Conservation (phyloP, 2,797 vertebrate species). For the Takifugu ocellatus region DNA sequence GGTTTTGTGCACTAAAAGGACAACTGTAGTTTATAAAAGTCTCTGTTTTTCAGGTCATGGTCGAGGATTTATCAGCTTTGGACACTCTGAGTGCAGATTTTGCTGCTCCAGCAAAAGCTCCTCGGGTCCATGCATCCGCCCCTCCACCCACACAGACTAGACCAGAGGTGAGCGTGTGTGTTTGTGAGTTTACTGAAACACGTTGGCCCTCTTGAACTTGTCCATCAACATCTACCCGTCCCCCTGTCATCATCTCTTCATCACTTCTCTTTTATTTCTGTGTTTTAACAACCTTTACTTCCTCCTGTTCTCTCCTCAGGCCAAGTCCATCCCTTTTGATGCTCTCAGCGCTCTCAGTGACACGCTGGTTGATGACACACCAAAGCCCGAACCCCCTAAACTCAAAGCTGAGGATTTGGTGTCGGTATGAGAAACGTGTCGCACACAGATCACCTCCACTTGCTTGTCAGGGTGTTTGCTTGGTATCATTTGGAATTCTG, state of each 20-base stretch:
- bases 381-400: constrained; percentile 58
- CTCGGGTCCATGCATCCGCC: constrained; percentile 30
- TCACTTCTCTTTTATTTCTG: too few relatives aligned
- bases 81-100: constrained; percentile 68
- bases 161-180: constrained; percentile 27
- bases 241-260: too few relatives aligned
- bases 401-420: constrained; percentile 70
- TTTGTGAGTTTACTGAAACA: not conserved
- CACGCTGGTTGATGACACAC: constrained; percentile 45
- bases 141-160: constrained; percentile 20
- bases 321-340: constrained; percentile 51
- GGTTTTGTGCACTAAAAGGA: too few relatives aligned
- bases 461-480: not conserved
- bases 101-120: constrained; percentile 25
- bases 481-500: too few relatives aligned
- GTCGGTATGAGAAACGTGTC: constrained; percentile 39
- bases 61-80: constrained; percentile 46
- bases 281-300: too few relatives aligned
- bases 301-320: constrained; percentile 28
- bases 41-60: not conserved
- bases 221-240: too few relatives aligned
- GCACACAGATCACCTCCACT: not conserved
- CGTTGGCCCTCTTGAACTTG: too few relatives aligned
- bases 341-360: constrained; percentile 63
- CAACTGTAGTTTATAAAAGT: too few relatives aligned